Evolutionary conservation across 2,797 vertebrate genomes (phyloP).

Genomic region (Poeciliopsis infans): DNA sequence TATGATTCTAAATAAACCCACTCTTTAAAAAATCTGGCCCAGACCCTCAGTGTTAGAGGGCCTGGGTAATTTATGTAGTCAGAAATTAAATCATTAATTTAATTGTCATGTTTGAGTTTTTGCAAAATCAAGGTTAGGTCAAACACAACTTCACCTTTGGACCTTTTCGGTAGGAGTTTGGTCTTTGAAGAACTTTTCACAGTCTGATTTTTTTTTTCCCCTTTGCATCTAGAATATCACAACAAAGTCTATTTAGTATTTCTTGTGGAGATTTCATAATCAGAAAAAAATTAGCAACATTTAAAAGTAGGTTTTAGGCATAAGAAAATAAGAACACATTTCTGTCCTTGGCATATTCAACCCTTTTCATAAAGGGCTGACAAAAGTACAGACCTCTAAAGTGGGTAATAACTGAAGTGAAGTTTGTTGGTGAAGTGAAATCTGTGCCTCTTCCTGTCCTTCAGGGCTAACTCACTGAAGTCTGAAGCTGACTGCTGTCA

Average conservation of each 20-base stretch:
- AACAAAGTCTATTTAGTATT: background rate
- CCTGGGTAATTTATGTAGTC: background rate
- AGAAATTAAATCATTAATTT: background rate
- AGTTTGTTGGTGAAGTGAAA: constrained; percentile 24
- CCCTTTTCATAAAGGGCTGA: background rate
- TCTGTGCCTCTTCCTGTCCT: constrained; percentile 20
- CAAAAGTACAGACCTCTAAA: background rate
- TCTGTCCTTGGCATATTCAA: background rate
- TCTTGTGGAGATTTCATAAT: background rate
- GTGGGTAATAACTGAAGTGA: constrained; percentile 7
- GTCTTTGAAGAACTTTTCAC: background rate
- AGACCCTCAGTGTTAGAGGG: background rate
- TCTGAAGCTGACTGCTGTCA: constrained; percentile 54
- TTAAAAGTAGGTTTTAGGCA: background rate
- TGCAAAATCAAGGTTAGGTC: background rate
- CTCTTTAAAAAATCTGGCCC: no score
- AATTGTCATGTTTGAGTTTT: background rate
- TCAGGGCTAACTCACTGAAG: constrained; percentile 38
- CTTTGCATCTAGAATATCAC: background rate
- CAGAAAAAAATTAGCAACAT: background rate
- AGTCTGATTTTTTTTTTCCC: background rate
- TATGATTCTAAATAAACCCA: no score
- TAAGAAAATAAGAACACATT: background rate
- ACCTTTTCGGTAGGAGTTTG: background rate
- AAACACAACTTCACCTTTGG: background rate